Percentiles rank a stretch among this genome's conserved stretches.
These are phyloP conservation scores for Macroramphosus scolopax DNA, from an alignment of 2,797 vertebrate genomes.

Conservation along the genomic window DNA sequence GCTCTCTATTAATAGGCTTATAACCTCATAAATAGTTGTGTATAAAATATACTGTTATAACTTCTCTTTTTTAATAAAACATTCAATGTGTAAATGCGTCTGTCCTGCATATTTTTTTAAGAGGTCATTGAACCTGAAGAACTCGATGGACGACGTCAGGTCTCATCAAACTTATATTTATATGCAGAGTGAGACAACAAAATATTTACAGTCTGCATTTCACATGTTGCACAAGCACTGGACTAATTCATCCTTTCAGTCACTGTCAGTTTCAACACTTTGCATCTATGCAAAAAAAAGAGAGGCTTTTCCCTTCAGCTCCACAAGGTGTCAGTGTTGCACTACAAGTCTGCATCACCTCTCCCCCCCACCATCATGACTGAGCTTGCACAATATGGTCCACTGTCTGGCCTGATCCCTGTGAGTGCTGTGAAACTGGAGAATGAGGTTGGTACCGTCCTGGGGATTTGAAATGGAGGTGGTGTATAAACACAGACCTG, in stretches of 20 bases:
- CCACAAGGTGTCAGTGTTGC: constrained; percentile 62
- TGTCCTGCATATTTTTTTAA: neutral
- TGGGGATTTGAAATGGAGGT: constrained; percentile 2
- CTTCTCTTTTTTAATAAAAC: constrained; percentile 90
- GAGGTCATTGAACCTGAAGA: too few species aligned
- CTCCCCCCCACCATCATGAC: neutral
- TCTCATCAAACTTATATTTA: too few species aligned
- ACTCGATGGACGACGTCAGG: too few species aligned
- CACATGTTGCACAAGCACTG: too few species aligned
- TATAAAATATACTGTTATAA: constrained; percentile 92
- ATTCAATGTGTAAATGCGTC: constrained; percentile 78
- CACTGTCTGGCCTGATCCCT: constrained; percentile 14
- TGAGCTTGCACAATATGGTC: constrained; percentile 24
- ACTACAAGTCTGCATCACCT: neutral
- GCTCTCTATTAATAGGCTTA: constrained; percentile 86
- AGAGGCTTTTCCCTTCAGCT: too few species aligned
- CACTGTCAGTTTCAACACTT: too few species aligned
- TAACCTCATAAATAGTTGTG: constrained; percentile 88
- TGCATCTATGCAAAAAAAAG: too few species aligned
- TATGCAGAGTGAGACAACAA: too few species aligned
- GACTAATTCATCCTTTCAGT: too few species aligned
- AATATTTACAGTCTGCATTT: too few species aligned
- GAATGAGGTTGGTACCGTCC: constrained; percentile 11
- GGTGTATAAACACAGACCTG: constrained; percentile 11
- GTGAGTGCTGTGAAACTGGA: constrained; percentile 41